Base-by-base conservation (phyloP, 2,797 vertebrate species). In the Tauraco hartlaubi region DNA sequence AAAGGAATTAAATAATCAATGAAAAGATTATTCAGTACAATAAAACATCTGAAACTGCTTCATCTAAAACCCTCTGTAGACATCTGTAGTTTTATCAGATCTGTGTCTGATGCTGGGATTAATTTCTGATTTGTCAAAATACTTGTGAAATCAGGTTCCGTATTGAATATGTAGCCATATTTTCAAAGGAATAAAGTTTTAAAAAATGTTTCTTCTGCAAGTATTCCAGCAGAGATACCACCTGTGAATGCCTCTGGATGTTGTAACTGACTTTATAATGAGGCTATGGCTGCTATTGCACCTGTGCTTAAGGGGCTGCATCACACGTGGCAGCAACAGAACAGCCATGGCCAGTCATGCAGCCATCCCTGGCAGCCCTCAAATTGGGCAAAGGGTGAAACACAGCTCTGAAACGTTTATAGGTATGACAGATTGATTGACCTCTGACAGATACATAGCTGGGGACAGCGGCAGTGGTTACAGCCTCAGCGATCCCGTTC, bases 321-420 rank as follows among this genome's bases (percentile, higher is more conserved):
- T 28, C 21, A 35, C 20, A 20, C 0, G 1, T 17, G n/a, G 9
- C 15, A 9, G 22, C 8, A 48, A 11, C 62, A 5, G 13, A 6
- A 4, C 35, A 35, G 54, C 56, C 23, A 5, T 0, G 15, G 56
- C 28, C 51, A 37, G 19, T 26, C 7, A 5, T 37, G 58, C 33
- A 75, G 68, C 37, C 0, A 0, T n/a, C 64, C 49, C 69, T 64
- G 62, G 22, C 33, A 49, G 31, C 39, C 41, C 11, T 2, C 41
- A 31, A 8, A 26, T 5, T 0, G 0, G 55, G 7, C 43, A 21
- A 33, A 77, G 48, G 35, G 21, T 19, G 66, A 64, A 62, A 28
- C 1, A 6, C 22, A 49, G 19, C 52, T 71, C 66, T 61, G 61
- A 55, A 51, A 25, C 37, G 12, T 52, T 80, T 16, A 12, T 37